These are phyloP conservation scores for Xylota sylvarum DNA, from an alignment of 2,888 invertebrate genomes.

Conservation along the genomic window DNA sequence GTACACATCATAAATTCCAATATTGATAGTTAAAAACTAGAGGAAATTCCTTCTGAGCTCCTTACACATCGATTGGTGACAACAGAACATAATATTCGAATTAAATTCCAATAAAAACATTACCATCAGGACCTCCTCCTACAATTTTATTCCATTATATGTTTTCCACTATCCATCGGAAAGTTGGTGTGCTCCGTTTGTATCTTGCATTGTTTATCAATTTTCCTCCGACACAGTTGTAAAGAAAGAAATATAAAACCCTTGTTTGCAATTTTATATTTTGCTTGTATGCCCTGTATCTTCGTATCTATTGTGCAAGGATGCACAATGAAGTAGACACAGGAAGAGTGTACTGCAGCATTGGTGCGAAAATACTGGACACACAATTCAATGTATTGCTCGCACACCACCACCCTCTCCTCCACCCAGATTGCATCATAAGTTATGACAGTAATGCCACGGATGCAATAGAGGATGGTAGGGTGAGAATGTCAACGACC, in stretches of 20 bases:
- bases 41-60: slow-evolving; percentile 18
- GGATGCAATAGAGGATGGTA: slow-evolving; percentile 50
- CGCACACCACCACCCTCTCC: slow-evolving; percentile 4
- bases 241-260: background rate
- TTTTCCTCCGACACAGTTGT: slow-evolving; percentile 1
- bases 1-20: slow-evolving; percentile 39
- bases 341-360: slow-evolving; percentile 38
- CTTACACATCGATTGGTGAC: slow-evolving; percentile 52
- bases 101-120: slow-evolving; percentile 73
- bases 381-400: slow-evolving; percentile 53
- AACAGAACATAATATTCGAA: slow-evolving; percentile 50
- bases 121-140: slow-evolving; percentile 23
- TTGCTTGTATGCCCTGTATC: slow-evolving; percentile 6
- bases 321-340: slow-evolving; percentile 38
- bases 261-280: background rate
- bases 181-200: slow-evolving; percentile 16
- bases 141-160: slow-evolving; percentile 6
- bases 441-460: slow-evolving; percentile 67
- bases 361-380: slow-evolving; percentile 34
- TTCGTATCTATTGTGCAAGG: slow-evolving; percentile 27
- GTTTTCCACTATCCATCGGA: background rate
- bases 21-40: slow-evolving; percentile 17
- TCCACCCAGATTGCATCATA: slow-evolving; percentile 54
- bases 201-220: slow-evolving; percentile 58
- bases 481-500: slow-evolving; percentile 8